Conservation (phyloP, 2,797 vertebrate species). For the Falco biarmicus region DNA sequence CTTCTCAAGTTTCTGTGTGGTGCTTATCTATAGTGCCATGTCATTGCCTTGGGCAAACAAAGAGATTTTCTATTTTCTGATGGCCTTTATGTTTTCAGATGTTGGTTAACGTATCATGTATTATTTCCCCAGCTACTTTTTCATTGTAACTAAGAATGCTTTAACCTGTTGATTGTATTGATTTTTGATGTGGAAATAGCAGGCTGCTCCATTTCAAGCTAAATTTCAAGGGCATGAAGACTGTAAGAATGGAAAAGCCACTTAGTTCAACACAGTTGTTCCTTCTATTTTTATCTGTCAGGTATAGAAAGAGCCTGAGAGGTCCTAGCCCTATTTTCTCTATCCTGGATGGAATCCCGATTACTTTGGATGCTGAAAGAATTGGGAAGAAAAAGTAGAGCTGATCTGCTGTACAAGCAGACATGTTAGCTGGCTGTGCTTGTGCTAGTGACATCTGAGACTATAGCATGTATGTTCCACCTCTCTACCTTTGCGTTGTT, state of each 20-base stretch:
- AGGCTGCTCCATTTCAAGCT: slow-evolving; percentile 58
- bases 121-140: slow-evolving; percentile 48
- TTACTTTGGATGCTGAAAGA: not conserved
- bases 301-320: not conserved
- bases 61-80: slow-evolving; percentile 39
- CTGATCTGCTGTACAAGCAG: not conserved
- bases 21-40: not conserved
- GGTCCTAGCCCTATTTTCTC: slow-evolving; percentile 33
- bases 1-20: not conserved
- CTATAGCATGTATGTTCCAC: accelerated
- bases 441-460: not conserved
- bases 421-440: not conserved
- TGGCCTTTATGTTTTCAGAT: slow-evolving; percentile 21
- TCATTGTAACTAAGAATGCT: slow-evolving; percentile 54
- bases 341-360: not conserved
- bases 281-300: slow-evolving; percentile 53
- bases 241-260: slow-evolving; percentile 56
- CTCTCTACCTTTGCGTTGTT: not conserved
- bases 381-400: not conserved
- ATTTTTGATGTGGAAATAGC: slow-evolving; percentile 65
- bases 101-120: slow-evolving; percentile 7
- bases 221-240: slow-evolving; percentile 60
- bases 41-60: not conserved
- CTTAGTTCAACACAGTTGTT: slow-evolving; percentile 25
- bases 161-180: slow-evolving; percentile 71